Base-by-base conservation (phyloP, 1,140 invertebrate species). In the Lucilia sericata region DNA sequence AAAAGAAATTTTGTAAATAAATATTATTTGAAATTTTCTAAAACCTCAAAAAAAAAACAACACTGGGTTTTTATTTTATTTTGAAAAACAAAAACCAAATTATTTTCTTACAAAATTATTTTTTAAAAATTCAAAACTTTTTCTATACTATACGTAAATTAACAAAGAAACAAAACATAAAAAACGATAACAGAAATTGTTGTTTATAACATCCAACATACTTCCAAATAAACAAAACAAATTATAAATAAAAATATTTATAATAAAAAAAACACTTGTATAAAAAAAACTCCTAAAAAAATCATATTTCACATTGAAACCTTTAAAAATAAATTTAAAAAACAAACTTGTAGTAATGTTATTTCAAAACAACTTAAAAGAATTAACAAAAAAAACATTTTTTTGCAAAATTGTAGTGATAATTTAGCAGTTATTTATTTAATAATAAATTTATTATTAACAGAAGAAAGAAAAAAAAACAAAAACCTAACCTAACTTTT, bases 181-280 rank as follows among this genome's bases (percentile, higher is more conserved):
- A 82, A 86, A 85, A 86, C 84, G 83, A 86, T 82, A 76, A 86
- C 86, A 88, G 86, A 87, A 88, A 89, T 89, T 88, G 85, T 85
- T 87, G 87, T 88, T 89, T 80, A 80, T 80, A 49, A 80, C 47
- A 80, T 80, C 76, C 76, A 80, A 80, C 65, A 80, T 49, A 80
- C 76, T 80, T 80, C 76, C 76, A 80, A 80, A n/a, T 21, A 80
- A 42, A 80, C 30, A 65, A 60, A 60, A 82, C 25, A 25, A 82
- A 82, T 51, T 7, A 3, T 51, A 2, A 7, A 34, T 21, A 49
- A 30, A 82, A 10, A 60, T 60, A 42, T 30, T 30, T 30, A 30
- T 30, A 49, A 34, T 82, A 42, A 42, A 3, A 60, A 55, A 82
- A 51, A 21, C 49, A 65, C 25, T 65, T 60, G 17, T 82, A 42